Evolutionary conservation across 2,888 invertebrate species (phyloP), one percentile per base, ranked within the genome.

Genomic region (Idaea aversata): DNA sequence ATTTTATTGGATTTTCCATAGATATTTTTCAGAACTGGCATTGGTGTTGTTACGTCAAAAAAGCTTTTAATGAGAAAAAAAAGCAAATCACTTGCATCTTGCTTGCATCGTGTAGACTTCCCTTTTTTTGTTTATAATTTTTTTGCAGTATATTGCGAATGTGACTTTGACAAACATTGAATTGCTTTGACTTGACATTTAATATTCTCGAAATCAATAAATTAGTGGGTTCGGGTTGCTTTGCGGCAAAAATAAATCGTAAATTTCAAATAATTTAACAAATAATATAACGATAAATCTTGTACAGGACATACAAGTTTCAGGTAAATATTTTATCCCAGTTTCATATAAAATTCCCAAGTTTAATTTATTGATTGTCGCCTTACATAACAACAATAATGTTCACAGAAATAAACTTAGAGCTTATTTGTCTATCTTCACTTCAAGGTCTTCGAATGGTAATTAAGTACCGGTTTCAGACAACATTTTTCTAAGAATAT

Each of bases 1-100:
- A 93, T 95, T 95, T 85, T 82, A 80, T 75, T 72, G 71, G 72
- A 10, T 10, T 47, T 47, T 47, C 61, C 78, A 80, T 75, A 79
- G 77, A 76, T 34, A 70, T 59, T 47, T 59, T 47, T 47, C 10
- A 13, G 3, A 47, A 13, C 2, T 47, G 13, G 5, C 4, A 10
- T 4, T 47, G 47, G 47, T 7, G 34, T 59, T 59, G 59, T 34
- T 34, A 59, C 47, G 13, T 2, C 7, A 10, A 5, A 47, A 7
- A 47, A 47, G 7, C 47, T 4, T 6, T 13, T 6, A 47, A 47
- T 13, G 0, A 13, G 47, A 47, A 5, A 25, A 25, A 25, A 25
- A 25, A 25, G 25, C 25, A 25, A 25, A 25, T 25, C 25, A 47
- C 47, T 47, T 47, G 47, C 47, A 10, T 10, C 0, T 5, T 47